phyloP scores from a whole-genome alignment of 2,797 vertebrate species.

The Melanotaenia maccullochi region DNA sequence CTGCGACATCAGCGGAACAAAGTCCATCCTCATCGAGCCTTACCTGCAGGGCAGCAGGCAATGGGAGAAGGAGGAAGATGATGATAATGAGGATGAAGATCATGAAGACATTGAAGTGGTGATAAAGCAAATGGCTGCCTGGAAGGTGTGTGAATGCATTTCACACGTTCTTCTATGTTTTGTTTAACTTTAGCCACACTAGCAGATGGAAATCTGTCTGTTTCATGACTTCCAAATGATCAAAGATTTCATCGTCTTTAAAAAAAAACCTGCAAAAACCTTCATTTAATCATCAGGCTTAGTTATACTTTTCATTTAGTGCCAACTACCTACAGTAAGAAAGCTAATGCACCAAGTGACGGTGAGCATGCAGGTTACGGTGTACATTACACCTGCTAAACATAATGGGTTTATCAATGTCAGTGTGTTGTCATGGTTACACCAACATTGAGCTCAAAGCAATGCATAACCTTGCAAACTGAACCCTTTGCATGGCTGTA shows the following conservation, averaged over 20 bases:
- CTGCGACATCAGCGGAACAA: constrained; percentile 84
- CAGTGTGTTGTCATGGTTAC: neutral
- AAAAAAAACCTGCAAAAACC: constrained; percentile 3
- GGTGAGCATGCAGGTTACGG: neutral
- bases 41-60: constrained; percentile 41
- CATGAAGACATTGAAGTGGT: constrained; percentile 79
- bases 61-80: constrained; percentile 30
- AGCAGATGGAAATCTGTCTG: neutral
- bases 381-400: neutral
- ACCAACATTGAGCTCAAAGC: neutral
- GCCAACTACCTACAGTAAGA: neutral
- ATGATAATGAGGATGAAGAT: constrained; percentile 57
- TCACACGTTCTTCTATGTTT: neutral
- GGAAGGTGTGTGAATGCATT: constrained; percentile 65
- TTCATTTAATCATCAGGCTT: neutral
- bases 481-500: neutral
- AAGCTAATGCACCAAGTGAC: neutral
- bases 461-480: neutral
- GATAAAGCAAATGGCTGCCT: constrained; percentile 75
- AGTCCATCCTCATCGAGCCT: constrained; percentile 80
- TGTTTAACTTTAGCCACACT: neutral
- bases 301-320: neutral
- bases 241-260: neutral
- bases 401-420: neutral
- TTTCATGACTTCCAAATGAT: neutral